These are phyloP conservation scores for Cosmopolites sordidus DNA, from an alignment of 2,888 invertebrate species.

Conservation along the genomic window DNA sequence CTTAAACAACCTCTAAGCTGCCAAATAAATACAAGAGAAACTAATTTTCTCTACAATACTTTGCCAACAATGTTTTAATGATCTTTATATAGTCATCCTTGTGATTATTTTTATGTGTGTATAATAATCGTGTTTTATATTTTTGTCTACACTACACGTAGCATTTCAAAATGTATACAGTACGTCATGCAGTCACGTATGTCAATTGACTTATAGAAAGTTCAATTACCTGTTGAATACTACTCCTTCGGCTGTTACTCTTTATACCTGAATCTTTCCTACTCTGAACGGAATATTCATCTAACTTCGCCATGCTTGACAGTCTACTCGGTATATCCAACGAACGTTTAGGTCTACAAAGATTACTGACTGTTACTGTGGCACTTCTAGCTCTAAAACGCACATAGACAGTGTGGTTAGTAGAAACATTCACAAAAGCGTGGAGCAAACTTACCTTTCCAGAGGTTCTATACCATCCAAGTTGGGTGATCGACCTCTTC, in stretches of 20 bases:
- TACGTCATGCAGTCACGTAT: no score
- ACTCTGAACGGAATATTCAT: slow-evolving; percentile 73
- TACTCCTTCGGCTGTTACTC: slow-evolving; percentile 79
- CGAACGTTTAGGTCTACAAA: slow-evolving; percentile 51
- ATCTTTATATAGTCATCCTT: no score
- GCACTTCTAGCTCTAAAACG: slow-evolving; percentile 40
- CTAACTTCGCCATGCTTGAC: slow-evolving; percentile 43
- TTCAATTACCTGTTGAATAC: slow-evolving; percentile 70
- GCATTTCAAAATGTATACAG: no score
- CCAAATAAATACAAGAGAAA: no score
- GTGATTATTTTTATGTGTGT: no score
- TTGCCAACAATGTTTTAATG: no score
- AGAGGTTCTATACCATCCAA: slow-evolving; percentile 39
- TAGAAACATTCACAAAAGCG: background rate
- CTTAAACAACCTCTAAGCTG: no score
- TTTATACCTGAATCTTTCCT: slow-evolving; percentile 85
- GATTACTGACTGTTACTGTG: slow-evolving; percentile 41
- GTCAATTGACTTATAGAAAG: no score
- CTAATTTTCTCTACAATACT: no score
- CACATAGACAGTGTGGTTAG: background rate
- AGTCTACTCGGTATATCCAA: slow-evolving; percentile 44
- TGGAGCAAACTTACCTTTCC: slow-evolving; percentile 24
- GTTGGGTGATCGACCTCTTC: slow-evolving; percentile 48
- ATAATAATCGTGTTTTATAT: no score
- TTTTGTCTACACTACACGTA: no score